A percentile compares a stretch with the other conserved stretches of the same genome.
phyloP scores from a whole-genome alignment of 2,797 vertebrate species.

The Arctocebus calabarensis region DNA sequence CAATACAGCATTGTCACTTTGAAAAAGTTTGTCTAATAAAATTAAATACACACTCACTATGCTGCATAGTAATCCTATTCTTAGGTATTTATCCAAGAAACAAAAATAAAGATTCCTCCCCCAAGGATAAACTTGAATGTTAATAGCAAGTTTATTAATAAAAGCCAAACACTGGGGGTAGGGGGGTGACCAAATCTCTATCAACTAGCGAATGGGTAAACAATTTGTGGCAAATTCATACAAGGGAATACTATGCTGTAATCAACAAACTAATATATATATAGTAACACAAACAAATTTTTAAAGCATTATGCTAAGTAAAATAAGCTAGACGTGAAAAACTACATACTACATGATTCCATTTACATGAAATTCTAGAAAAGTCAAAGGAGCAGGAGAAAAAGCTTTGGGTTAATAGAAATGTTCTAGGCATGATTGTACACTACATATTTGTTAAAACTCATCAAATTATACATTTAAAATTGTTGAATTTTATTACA shows the following conservation, averaged over 20 bases:
- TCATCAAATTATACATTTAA: not conserved
- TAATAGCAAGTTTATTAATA: conserved; percentile 7
- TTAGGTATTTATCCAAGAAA: not conserved
- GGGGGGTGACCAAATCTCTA: not conserved
- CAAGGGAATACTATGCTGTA: not conserved
- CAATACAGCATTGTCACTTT: not conserved
- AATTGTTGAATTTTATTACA: not conserved
- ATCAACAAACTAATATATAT: not conserved
- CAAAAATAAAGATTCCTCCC: not conserved
- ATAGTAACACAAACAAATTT: not conserved
- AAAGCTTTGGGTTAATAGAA: not conserved
- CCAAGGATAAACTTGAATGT: conserved; percentile 1
- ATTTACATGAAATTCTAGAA: not conserved
- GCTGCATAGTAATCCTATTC: not conserved
- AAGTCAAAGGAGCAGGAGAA: not conserved
- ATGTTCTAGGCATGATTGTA: not conserved
- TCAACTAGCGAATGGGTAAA: not conserved
- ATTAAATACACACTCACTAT: not conserved
- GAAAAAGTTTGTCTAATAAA: conserved; percentile 27
- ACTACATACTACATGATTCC: not conserved
- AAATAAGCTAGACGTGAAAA: conserved; percentile 17
- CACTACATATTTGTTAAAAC: not conserved
- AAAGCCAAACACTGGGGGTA: not conserved
- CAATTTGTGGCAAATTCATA: not conserved
- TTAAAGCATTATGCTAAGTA: not conserved